Base-by-base conservation (phyloP, 1,140 invertebrate genomes). In the Anthonomus grandis region DNA sequence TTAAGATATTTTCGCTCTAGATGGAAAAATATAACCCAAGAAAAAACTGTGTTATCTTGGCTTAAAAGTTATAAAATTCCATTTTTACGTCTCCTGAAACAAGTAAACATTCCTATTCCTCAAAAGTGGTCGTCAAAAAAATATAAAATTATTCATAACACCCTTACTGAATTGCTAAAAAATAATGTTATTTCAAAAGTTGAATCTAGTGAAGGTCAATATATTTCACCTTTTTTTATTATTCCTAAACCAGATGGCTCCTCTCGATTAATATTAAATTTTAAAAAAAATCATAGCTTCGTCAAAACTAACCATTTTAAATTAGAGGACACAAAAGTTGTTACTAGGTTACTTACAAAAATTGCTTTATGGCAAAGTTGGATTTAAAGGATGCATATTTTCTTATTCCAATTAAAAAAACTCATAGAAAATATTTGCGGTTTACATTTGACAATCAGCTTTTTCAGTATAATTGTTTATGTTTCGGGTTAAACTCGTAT, bases 351-450 rank as follows among this genome's bases (percentile, higher is more conserved):
- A 3, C 12, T 17, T 1, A 2, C n/a, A n/a, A n/a, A 13, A 31
- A 48, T 48, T 34, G 23, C n/a, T 48, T 48, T 34, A 31, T 48
- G 27, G 46, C 31, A 13, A 48, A 38, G 3, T 17, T 48, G n/a
- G 46, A 44, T 18, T 21, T 41, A 18, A 27, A 57, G 15, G n/a
- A n/a, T n/a, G n/a, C 63, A 8, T 67, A 66, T 46, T 49, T 63
- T 25, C 27, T 57, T 12, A 52, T 66, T 3, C 58, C 62, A 1
- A 49, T 67, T 21, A 18, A 9, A 12, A 44, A 57, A 45, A 1
- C 24, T 3, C 12, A 60, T 56, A 59, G 61, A 59, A 64, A 64
- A 57, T 69, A 52, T 61, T 60, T 69, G 24, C 44, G 57, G 21
- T 69, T 69, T 47, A 13, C 3, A 8, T 65, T 62, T 45, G 4